These are phyloP conservation scores for Calonectris borealis DNA, from an alignment of 2,113 vertebrate genomes.

Conservation along the genomic window DNA sequence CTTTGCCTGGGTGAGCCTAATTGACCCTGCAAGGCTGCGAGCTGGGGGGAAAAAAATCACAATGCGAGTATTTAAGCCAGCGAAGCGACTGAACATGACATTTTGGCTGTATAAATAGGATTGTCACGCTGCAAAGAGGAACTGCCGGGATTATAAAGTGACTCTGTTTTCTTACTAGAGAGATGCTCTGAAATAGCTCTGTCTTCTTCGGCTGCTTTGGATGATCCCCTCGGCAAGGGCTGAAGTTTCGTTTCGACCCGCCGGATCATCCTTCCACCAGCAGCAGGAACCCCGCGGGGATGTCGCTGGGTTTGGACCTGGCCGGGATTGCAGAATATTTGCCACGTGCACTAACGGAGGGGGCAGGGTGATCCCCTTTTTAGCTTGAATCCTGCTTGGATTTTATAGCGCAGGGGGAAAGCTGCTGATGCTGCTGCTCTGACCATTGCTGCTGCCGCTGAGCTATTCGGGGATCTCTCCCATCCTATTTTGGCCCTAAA, in stretches of 20 bases:
- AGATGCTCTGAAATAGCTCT: not conserved
- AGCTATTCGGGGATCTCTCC: not conserved
- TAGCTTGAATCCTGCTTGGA: not conserved
- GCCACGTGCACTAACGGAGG: fast-evolving
- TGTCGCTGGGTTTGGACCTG: not conserved
- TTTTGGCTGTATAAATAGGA: not conserved
- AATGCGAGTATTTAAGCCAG: not conserved
- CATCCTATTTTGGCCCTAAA: not conserved
- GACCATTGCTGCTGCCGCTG: not conserved
- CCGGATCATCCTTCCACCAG: not conserved
- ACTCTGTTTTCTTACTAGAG: not conserved
- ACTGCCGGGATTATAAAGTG: not conserved
- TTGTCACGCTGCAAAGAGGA: not conserved
- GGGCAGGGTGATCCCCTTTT: not conserved
- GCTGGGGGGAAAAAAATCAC: not conserved
- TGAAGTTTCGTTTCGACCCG: not conserved
- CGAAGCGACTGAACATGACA: not conserved
- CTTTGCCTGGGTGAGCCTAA: not conserved
- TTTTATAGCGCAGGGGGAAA: not conserved
- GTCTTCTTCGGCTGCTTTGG: not conserved
- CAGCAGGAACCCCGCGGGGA: not conserved
- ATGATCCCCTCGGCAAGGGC: not conserved
- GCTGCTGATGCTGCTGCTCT: not conserved
- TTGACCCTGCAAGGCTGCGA: not conserved
- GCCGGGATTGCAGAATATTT: not conserved